Evolutionary conservation across 2,888 invertebrate species (phyloP).

Genomic region (Xestoiulus laeticollis): DNA sequence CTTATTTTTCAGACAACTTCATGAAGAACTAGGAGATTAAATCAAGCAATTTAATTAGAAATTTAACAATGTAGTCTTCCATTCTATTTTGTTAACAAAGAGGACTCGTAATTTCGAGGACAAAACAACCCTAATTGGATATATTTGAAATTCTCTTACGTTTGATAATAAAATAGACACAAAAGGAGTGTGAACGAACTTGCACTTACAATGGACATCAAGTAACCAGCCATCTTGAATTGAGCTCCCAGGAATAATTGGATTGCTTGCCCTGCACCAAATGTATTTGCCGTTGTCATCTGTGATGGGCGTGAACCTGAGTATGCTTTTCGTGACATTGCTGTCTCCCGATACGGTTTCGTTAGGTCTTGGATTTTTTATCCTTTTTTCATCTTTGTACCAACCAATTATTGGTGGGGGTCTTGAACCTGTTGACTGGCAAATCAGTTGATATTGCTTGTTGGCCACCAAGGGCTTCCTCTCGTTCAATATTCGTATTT

Average conservation of each 20-base stretch:
- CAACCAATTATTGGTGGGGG: slow-evolving; percentile 86
- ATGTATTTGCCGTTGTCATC: slow-evolving; percentile 63
- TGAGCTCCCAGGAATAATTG: slow-evolving; percentile 58
- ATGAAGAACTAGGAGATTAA: too few species aligned
- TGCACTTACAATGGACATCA: slow-evolving; percentile 60
- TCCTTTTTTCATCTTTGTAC: slow-evolving; percentile 83
- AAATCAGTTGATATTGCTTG: slow-evolving; percentile 81
- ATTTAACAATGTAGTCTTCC: too few species aligned
- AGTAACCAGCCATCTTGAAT: slow-evolving; percentile 59
- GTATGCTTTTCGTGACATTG: slow-evolving; percentile 58
- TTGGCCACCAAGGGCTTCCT: slow-evolving; percentile 87
- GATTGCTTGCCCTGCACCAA: slow-evolving; percentile 66
- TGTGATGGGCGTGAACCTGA: slow-evolving; percentile 58
- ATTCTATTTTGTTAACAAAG: too few species aligned
- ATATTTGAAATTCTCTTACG: too few species aligned
- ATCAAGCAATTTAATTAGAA: too few species aligned
- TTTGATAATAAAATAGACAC: too few species aligned
- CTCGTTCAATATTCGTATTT: slow-evolving; percentile 80
- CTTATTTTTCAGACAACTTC: too few species aligned
- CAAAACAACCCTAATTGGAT: too few species aligned
- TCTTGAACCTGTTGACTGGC: slow-evolving; percentile 83
- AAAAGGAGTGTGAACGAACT: not conserved
- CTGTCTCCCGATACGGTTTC: slow-evolving; percentile 57
- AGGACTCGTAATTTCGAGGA: too few species aligned
- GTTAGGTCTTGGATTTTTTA: slow-evolving; percentile 66